These are phyloP conservation scores for Lasioglossum villosulum DNA, from an alignment of 2,888 invertebrate genomes.

Conservation along the genomic window DNA sequence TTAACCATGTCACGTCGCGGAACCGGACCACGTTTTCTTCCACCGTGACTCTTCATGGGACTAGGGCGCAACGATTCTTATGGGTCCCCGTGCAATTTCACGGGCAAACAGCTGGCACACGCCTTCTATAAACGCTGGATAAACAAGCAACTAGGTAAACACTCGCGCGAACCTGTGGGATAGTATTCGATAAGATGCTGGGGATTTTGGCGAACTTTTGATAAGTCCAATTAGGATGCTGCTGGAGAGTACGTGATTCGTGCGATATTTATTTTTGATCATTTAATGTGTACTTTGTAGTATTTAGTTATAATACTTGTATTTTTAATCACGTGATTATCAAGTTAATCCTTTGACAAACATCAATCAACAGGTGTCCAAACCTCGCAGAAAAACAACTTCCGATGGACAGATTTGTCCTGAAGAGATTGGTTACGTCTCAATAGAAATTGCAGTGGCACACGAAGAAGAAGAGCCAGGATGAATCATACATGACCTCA, in stretches of 20 bases:
- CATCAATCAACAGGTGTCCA: background rate
- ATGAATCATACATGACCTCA: background rate
- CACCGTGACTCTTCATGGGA: constrained; percentile 25
- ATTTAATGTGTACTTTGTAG: background rate
- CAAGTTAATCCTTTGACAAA: background rate
- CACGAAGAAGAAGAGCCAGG: background rate
- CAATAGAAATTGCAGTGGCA: background rate
- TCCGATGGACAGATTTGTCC: background rate
- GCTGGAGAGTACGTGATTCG: background rate
- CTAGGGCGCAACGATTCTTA: background rate
- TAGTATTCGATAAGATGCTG: background rate
- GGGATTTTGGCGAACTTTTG: background rate
- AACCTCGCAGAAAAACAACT: background rate
- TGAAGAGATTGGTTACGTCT: background rate
- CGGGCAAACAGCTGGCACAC: background rate
- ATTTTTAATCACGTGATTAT: background rate
- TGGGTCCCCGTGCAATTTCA: background rate
- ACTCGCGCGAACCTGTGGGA: background rate
- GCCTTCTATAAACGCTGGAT: background rate
- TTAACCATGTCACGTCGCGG: constrained; percentile 58
- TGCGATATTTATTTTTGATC: background rate
- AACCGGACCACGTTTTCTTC: background rate
- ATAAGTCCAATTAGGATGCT: background rate
- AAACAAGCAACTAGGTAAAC: background rate
- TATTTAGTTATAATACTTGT: background rate